phyloP scores from a whole-genome alignment of 2,888 invertebrate genomes.

The Thumatha senex region DNA sequence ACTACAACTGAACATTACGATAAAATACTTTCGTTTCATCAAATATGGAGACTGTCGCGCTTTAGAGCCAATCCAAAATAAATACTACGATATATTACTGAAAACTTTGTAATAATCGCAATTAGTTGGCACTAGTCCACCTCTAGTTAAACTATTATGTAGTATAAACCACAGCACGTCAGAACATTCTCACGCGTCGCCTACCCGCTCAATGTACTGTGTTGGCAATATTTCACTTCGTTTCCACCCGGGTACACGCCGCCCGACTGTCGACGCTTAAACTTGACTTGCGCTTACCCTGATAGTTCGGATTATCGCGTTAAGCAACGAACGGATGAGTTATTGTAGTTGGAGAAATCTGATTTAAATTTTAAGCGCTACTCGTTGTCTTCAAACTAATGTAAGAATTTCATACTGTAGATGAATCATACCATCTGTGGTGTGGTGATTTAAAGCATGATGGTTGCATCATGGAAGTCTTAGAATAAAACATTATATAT shows the following conservation, averaged over 20 bases:
- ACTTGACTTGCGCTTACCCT: conserved; percentile 28
- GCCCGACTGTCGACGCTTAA: conserved; percentile 41
- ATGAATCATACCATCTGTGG: no score
- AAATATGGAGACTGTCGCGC: no score
- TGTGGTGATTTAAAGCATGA: no score
- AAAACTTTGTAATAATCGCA: no score
- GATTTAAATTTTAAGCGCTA: background rate
- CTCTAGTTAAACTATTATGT: background rate
- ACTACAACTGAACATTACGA: no score
- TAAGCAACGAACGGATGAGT: conserved; percentile 18
- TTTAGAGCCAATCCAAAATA: no score
- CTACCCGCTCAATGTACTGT: conserved; percentile 47
- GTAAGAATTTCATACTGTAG: background rate
- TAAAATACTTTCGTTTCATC: no score
- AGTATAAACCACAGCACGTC: conserved; percentile 26
- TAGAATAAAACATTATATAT: no score
- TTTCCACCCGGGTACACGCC: conserved; percentile 39
- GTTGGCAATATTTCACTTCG: conserved; percentile 45
- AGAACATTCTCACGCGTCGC: conserved; percentile 39
- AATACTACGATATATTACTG: no score
- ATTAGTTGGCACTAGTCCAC: background rate
- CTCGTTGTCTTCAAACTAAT: background rate
- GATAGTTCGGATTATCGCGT: conserved; percentile 20
- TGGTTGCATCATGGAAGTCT: no score
- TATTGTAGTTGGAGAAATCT: conserved; percentile 2